phyloP scores from a whole-genome alignment of 2,797 vertebrate genomes.

The Delichon dasypus region DNA sequence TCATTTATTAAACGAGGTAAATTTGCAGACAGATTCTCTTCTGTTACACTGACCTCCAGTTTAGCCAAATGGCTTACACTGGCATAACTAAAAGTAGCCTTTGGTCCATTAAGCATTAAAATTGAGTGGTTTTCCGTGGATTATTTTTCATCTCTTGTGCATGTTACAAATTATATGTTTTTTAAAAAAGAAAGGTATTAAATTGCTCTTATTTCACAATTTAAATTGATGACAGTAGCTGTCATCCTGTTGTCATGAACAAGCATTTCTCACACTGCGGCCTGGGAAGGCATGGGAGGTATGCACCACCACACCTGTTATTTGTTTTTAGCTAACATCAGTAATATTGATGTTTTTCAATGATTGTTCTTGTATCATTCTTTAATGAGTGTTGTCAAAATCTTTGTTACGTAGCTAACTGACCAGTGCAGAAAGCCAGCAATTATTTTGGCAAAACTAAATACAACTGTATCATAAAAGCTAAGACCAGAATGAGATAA shows the following conservation, averaged over 20 bases:
- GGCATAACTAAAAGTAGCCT: not conserved
- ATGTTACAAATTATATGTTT: not conserved
- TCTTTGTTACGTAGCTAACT: constrained; percentile 22
- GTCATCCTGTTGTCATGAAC: not conserved
- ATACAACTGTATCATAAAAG: constrained; percentile 2
- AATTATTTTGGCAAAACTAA: constrained; percentile 8
- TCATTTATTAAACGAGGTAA: not conserved
- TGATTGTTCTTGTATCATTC: not conserved
- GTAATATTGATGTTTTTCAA: not conserved
- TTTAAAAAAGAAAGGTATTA: not conserved
- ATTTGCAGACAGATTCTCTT: not conserved
- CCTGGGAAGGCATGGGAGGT: fast-evolving
- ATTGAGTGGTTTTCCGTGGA: not conserved
- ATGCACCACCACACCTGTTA: not conserved
- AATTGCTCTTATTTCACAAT: not conserved
- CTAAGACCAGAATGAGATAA: not conserved
- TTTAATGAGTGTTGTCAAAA: constrained; percentile 5
- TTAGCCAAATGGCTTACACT: not conserved
- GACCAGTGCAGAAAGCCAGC: constrained; percentile 24
- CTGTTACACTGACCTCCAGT: not conserved
- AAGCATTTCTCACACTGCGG: not conserved
- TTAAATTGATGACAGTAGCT: not conserved
- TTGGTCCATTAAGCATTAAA: not conserved
- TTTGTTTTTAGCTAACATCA: not conserved
- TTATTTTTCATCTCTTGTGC: not conserved